Evolutionary conservation across 2,797 vertebrate genomes (phyloP).

Genomic region (Acanthiza pusilla): DNA sequence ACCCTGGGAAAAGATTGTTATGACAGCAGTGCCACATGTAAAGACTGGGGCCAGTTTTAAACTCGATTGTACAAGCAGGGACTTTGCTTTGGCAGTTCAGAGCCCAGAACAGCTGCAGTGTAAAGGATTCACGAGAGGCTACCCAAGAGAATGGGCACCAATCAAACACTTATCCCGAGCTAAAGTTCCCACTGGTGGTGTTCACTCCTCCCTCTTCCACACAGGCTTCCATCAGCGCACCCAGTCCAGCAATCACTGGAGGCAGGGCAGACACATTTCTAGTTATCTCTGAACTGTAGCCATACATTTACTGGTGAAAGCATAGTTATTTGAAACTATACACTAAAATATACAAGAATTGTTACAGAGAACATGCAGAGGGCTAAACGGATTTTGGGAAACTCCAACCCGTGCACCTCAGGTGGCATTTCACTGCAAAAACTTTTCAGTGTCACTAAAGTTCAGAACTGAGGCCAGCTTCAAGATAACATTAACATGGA

Average conservation of each 20-base stretch:
- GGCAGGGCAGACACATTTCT: background rate
- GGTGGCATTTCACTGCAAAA: background rate
- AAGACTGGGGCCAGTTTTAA: background rate
- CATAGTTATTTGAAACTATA: background rate
- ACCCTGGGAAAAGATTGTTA: background rate
- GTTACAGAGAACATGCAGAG: background rate
- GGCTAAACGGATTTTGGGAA: background rate
- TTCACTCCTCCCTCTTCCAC: background rate
- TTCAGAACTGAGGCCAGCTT: background rate
- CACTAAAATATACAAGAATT: background rate
- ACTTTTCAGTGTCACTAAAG: background rate
- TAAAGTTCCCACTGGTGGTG: background rate
- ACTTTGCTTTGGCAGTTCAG: background rate
- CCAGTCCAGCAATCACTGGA: background rate
- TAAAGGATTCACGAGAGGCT: background rate
- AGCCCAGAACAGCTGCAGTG: background rate
- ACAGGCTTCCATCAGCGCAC: background rate
- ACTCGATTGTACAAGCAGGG: background rate
- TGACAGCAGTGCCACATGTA: background rate
- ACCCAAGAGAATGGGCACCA: background rate
- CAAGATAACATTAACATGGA: background rate
- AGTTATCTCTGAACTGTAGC: background rate
- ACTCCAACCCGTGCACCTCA: background rate
- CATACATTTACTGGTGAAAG: background rate
- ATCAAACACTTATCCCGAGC: background rate